phyloP scores from a whole-genome alignment of 2,888 invertebrate genomes.

The Caenorhabditis sp. region DNA sequence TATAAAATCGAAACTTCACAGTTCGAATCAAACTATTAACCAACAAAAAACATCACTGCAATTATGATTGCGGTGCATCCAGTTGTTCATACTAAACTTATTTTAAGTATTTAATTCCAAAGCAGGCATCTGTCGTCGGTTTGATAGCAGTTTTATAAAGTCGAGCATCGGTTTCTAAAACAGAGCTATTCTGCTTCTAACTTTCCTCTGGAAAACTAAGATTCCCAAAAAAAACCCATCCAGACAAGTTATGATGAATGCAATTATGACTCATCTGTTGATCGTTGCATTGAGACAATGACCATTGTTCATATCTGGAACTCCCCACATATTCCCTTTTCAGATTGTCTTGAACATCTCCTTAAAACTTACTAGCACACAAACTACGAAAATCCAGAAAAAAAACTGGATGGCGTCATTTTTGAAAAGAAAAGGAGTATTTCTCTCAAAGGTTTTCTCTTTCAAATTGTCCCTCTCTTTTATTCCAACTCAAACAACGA shows the following conservation, averaged over 20 bases:
- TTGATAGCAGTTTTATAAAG: too few relatives aligned
- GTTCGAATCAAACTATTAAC: conserved; percentile 19
- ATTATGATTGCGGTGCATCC: conserved; percentile 14
- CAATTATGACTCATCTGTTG: background rate
- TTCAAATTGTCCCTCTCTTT: conserved; percentile 30
- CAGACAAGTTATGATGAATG: background rate
- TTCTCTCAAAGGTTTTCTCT: conserved; percentile 21
- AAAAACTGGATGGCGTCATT: conserved; percentile 33
- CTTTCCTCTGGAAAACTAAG: too few relatives aligned
- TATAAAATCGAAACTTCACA: background rate
- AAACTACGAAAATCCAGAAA: conserved; percentile 24
- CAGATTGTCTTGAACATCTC: background rate
- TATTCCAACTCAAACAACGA: conserved; percentile 51
- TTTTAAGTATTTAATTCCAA: too few relatives aligned
- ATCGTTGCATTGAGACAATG: background rate
- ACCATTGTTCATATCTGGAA: background rate
- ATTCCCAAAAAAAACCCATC: too few relatives aligned
- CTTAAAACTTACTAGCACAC: background rate
- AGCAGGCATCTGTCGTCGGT: too few relatives aligned
- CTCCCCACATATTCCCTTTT: background rate
- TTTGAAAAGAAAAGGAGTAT: background rate
- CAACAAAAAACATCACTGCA: conserved; percentile 2
- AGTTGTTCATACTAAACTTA: background rate
- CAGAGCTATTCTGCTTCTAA: too few relatives aligned
- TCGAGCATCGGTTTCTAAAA: too few relatives aligned